Base-by-base conservation (phyloP, 2,113 vertebrate species). In the Rhea americana region DNA sequence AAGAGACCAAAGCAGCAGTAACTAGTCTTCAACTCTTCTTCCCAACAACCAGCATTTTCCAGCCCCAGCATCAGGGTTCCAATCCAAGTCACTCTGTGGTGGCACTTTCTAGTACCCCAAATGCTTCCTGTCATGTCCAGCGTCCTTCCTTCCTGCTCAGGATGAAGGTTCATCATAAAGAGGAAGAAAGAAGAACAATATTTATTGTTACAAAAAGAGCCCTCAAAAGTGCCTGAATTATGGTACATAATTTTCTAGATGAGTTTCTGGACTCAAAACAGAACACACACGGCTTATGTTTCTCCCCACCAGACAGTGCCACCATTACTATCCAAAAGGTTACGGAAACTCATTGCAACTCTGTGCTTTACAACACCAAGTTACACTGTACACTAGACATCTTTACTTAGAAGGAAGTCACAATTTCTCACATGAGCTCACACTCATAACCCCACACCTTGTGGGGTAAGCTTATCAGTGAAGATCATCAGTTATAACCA, bases 291-390 rank as follows among this genome's bases (percentile, higher is more conserved):
- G 37, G 50, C 50, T 53, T 14, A 30, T 11, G 17, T 24, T 9
- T 3, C 55, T 20, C 47, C 68, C 70, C 63, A 48, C 6, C 50
- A 72, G 37, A 10, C 20, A 41, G 55, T 30, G 45, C 72, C n/a
- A 9, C 21, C 11, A 32, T 13, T 9, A 28, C 11, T 2, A 25
- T 0, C 1, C 39, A 45, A 7, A 7, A 50, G 50, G 56, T 48
- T 12, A 22, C 73, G 5, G 25, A 37, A 51, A 71, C 22, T 53
- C 43, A 20, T 2, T 68, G 7, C 53, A 47, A 7, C 32, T 28
- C 13, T 0, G 25, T 22, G 1, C 30, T 39, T 15, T 2, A 9
- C 48, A 41, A 47, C 41, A 9, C n/a, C 6, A 1, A 20, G 7
- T 72, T 3, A 24, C 10, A 26, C 71, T 9, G 21, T 5, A 1